Conservation (phyloP, 2,888 invertebrate species). For the Podabrus alpinus region DNA sequence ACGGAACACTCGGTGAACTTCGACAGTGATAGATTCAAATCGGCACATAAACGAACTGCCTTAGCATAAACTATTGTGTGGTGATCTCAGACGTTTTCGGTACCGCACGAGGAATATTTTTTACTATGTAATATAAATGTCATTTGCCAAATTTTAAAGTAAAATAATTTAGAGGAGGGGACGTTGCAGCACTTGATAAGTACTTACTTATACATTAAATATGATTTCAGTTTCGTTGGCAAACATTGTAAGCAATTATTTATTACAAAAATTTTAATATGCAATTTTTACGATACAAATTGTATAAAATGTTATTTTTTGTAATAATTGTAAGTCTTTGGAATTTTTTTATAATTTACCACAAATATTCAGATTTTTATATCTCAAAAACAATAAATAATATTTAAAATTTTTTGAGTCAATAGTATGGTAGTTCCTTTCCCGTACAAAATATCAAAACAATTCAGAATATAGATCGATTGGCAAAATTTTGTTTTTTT, state of each 20-base stretch:
- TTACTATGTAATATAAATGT: constrained; percentile 59
- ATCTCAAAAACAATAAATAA: background rate
- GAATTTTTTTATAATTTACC: constrained; percentile 29
- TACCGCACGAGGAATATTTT: constrained; percentile 44
- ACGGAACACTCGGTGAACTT: background rate
- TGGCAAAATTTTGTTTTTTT: too few relatives aligned
- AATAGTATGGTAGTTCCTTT: background rate
- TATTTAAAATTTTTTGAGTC: background rate
- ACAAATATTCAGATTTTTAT: background rate
- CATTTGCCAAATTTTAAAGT: constrained; percentile 58
- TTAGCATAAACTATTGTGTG: constrained; percentile 37
- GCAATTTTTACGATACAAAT: background rate
- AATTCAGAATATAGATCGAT: too few relatives aligned
- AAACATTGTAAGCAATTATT: constrained; percentile 1
- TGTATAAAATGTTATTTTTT: background rate
- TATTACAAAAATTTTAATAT: background rate
- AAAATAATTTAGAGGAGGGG: constrained; percentile 27
- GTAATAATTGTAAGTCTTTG: constrained; percentile 19
- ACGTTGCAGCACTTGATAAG: constrained; percentile 21
- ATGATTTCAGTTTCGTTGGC: background rate
- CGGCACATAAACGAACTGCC: constrained; percentile 5
- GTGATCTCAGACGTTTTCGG: constrained; percentile 48
- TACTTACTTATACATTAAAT: constrained; percentile 4
- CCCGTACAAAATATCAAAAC: background rate
- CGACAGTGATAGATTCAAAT: background rate